Conservation (phyloP, 2,797 vertebrate species). For the Anguilla marmorata region DNA sequence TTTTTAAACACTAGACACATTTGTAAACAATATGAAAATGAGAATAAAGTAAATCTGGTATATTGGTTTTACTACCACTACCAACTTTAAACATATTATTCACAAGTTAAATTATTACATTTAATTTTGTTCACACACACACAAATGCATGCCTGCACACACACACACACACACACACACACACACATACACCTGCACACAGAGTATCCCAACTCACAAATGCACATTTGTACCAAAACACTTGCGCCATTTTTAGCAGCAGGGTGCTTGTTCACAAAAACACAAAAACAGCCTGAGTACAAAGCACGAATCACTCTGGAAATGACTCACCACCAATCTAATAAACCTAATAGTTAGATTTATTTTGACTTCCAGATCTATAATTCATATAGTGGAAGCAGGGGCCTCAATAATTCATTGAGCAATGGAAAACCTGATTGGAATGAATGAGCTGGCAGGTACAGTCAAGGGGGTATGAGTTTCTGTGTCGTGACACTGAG, state of each 20-base stretch:
- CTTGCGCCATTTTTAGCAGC: not conserved
- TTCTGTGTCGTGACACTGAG: constrained; percentile 11
- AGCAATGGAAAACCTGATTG: constrained; percentile 44
- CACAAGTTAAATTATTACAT: not conserved
- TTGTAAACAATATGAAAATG: not conserved
- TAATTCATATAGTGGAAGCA: constrained; percentile 48
- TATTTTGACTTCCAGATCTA: constrained; percentile 35
- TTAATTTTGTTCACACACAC: not conserved
- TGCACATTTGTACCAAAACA: not conserved
- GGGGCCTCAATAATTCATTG: constrained; percentile 38
- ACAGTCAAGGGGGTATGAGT: not conserved
- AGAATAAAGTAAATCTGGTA: not conserved
- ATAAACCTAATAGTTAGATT: constrained; percentile 37
- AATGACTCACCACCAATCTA: constrained; percentile 33
- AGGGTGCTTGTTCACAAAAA: constrained; percentile 20
- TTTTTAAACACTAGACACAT: not conserved
- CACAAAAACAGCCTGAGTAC: not conserved
- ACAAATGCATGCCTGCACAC: not conserved
- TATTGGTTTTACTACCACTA: no score
- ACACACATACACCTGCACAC: not conserved
- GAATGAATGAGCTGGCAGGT: constrained; percentile 40
- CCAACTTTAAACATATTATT: not conserved
- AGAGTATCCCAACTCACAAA: not conserved
- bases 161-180: not conserved
- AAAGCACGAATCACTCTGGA: constrained; percentile 23